Evolutionary conservation across 2,113 vertebrate species (phyloP).

Genomic region (Pedionomus torquatus): DNA sequence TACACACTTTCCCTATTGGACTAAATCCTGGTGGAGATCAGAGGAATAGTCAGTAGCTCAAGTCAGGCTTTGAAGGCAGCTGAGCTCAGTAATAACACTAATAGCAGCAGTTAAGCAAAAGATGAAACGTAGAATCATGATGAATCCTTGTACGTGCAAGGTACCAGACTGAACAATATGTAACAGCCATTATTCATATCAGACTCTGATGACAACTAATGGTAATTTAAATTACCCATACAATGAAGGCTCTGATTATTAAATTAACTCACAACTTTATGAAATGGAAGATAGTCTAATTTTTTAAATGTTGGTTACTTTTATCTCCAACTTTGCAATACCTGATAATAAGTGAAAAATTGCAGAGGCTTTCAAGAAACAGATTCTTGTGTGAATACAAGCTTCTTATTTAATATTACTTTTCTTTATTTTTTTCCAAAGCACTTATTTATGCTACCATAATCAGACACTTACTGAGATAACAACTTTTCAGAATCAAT

Average conservation of each 20-base stretch:
- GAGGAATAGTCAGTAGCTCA: neutral
- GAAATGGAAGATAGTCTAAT: neutral
- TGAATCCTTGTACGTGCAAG: neutral
- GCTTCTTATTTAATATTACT: neutral
- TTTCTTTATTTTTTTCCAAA: neutral
- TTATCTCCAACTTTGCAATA: neutral
- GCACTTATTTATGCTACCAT: neutral
- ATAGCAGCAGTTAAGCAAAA: neutral
- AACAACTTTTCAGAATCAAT: neutral
- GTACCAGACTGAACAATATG: neutral
- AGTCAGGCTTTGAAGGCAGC: neutral
- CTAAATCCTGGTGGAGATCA: neutral
- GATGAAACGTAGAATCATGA: neutral
- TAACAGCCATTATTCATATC: neutral
- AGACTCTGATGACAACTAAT: neutral
- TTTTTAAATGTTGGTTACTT: neutral
- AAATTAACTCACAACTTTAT: neutral
- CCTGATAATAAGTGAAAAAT: neutral
- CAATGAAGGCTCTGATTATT: neutral
- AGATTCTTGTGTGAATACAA: neutral
- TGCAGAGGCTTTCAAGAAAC: neutral
- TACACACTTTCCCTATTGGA: accelerated
- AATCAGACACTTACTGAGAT: neutral
- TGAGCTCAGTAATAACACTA: neutral
- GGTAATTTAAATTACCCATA: neutral